phyloP scores from a whole-genome alignment of 2,888 invertebrate species.

The Sepiola atlantica region DNA sequence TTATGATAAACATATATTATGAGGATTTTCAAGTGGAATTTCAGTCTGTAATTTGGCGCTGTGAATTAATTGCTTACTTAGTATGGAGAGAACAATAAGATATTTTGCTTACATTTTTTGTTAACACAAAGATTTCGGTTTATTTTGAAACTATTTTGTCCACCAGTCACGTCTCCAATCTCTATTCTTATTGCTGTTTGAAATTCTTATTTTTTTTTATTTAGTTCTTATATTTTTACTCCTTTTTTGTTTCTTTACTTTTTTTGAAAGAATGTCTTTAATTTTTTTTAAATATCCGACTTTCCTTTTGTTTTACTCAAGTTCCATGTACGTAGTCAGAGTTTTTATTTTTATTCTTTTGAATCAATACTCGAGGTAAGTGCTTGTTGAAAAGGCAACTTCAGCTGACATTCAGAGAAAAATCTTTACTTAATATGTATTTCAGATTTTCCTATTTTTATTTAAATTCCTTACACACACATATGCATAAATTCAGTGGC shows the following conservation, averaged over 20 bases:
- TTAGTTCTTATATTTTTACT: too few relatives aligned
- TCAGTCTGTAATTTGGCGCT: too few relatives aligned
- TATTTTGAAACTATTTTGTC: neutral
- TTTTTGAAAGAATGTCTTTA: neutral
- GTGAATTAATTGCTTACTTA: neutral
- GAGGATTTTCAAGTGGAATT: too few relatives aligned
- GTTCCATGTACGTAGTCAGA: neutral
- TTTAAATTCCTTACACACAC: neutral
- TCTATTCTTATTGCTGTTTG: too few relatives aligned
- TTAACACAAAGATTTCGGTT: neutral
- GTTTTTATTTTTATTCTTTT: conserved; percentile 7
- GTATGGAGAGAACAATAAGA: neutral
- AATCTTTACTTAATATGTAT: neutral
- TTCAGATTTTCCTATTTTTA: neutral
- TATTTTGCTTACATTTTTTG: neutral
- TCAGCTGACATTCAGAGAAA: neutral
- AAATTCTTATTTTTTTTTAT: too few relatives aligned
- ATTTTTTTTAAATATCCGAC: neutral
- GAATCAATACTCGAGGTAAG: conserved; percentile 32
- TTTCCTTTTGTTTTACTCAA: neutral
- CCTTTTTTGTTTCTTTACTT: neutral
- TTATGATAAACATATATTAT: too few relatives aligned
- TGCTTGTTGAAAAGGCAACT: conserved; percentile 32
- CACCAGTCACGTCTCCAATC: neutral
- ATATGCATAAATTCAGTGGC: neutral